Evolutionary conservation across 2,888 invertebrate genomes (phyloP).

Genomic region (Eledona agricola): DNA sequence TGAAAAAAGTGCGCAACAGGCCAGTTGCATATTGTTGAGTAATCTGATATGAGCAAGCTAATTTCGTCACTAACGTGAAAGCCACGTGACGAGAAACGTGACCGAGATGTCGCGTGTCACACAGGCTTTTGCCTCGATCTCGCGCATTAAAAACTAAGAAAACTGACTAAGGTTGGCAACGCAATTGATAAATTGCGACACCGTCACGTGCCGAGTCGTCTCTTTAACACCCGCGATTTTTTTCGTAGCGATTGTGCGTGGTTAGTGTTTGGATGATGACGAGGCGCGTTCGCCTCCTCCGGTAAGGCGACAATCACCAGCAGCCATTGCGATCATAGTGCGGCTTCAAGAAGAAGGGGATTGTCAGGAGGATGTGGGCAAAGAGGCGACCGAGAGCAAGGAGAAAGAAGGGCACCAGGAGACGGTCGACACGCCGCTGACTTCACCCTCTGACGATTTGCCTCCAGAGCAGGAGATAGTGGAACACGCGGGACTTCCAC

Average conservation of each 20-base stretch:
- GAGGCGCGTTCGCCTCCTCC: slow-evolving; percentile 1
- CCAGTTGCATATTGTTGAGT: no score
- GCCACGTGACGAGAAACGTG: no score
- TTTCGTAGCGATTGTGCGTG: background rate
- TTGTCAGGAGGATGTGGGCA: slow-evolving; percentile 67
- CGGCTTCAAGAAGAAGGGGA: slow-evolving; percentile 68
- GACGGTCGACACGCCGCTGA: slow-evolving; percentile 65
- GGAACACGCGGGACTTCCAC: no score
- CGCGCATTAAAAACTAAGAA: no score
- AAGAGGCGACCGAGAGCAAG: slow-evolving; percentile 70
- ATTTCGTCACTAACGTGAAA: no score
- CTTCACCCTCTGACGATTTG: slow-evolving; percentile 63
- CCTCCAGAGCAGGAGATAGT: slow-evolving; percentile 48
- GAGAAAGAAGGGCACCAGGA: slow-evolving; percentile 71
- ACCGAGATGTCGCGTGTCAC: no score
- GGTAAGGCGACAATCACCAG: slow-evolving; percentile 19
- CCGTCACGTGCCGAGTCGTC: no score
- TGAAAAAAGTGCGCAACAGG: no score
- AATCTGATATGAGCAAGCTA: no score
- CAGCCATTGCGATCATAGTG: slow-evolving; percentile 71
- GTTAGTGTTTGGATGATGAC: background rate
- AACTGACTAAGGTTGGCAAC: no score
- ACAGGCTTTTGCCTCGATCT: no score
- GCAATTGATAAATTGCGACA: no score
- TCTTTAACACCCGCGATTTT: background rate